Percentiles rank a stretch among this genome's conserved stretches.
Conservation (phyloP, 2,113 vertebrate genomes). For the Australoheros scitulus region DNA sequence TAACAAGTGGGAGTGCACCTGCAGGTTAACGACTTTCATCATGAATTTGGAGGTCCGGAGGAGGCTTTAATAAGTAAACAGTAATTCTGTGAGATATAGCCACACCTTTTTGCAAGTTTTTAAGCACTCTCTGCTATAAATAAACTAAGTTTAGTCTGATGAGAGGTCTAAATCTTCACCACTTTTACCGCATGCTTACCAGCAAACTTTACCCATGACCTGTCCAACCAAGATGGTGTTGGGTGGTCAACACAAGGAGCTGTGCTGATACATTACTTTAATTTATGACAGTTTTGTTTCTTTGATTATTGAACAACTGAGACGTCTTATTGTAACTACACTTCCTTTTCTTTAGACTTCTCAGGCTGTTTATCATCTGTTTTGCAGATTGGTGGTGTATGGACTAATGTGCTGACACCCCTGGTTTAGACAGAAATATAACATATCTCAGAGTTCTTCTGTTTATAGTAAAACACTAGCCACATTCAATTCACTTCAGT, state of each 20-base stretch:
- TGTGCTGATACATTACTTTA: not conserved
- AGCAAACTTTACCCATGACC: not conserved
- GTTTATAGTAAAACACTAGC: not conserved
- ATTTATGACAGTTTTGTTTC: not conserved
- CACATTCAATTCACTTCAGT: not conserved
- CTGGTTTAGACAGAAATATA: not conserved
- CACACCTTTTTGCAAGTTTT: not conserved
- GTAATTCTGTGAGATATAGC: not conserved
- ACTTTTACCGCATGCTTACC: not conserved
- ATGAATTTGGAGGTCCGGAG: not conserved
- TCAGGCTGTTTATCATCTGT: not conserved
- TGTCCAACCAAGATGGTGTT: not conserved
- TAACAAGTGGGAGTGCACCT: not conserved
- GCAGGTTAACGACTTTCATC: not conserved
- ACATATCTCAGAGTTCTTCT: not conserved
- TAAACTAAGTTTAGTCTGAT: not conserved
- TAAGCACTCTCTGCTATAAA: not conserved
- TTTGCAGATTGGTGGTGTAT: not conserved
- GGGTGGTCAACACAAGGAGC: not conserved
- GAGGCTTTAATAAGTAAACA: not conserved
- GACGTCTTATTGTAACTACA: not conserved
- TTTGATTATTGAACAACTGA: not conserved
- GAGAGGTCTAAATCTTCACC: too few species aligned
- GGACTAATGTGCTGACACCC: not conserved
- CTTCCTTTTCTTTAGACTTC: not conserved